Percentiles rank a stretch among this genome's conserved stretches.
phyloP scores from a whole-genome alignment of 2,888 invertebrate species.

The Steinernema scapterisci region DNA sequence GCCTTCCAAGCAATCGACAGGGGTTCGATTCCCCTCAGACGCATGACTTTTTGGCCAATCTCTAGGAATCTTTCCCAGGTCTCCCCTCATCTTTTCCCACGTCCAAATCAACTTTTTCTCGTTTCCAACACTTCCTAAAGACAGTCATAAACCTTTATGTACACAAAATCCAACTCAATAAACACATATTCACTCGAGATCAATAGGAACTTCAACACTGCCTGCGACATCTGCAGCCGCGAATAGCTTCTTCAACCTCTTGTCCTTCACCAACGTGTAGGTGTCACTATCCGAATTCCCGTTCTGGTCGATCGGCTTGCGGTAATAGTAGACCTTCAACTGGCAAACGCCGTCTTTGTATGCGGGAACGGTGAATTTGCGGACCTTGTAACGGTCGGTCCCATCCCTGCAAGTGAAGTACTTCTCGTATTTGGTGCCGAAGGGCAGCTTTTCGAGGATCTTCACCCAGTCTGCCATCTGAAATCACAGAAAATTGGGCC shows the following conservation, averaged over 20 bases:
- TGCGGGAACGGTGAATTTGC: neutral
- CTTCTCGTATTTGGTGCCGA: neutral
- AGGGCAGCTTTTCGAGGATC: constrained; percentile 1
- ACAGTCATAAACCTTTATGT: neutral
- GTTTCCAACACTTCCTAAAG: no score
- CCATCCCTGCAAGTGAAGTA: neutral
- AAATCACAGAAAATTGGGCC: no score
- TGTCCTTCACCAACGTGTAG: neutral
- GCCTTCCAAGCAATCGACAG: no score
- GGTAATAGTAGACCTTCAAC: neutral
- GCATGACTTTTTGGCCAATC: no score
- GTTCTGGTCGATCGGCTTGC: neutral
- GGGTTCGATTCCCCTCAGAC: no score
- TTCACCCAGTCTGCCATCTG: neutral
- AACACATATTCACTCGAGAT: neutral
- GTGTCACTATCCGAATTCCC: neutral
- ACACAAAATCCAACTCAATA: neutral
- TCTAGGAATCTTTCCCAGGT: no score
- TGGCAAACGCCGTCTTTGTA: neutral
- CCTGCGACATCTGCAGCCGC: neutral
- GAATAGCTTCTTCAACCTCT: neutral
- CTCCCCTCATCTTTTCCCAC: no score
- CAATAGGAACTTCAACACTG: neutral
- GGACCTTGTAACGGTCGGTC: neutral
- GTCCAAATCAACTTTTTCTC: no score